Evolutionary conservation across 2,888 invertebrate species (phyloP), one percentile per base, ranked within the genome.

Genomic region (Charanyca ferruginea): DNA sequence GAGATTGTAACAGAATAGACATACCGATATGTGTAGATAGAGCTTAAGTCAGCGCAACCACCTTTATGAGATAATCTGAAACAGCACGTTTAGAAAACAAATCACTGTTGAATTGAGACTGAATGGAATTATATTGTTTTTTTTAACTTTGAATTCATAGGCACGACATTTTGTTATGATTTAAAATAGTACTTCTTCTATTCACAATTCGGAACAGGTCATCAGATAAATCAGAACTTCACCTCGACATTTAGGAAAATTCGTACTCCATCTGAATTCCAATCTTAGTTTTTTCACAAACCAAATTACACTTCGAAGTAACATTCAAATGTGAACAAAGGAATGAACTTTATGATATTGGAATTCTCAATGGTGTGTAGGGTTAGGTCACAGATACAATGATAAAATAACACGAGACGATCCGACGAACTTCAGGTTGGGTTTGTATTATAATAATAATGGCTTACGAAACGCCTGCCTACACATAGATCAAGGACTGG

Each of bases 401-500:
- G 79, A 79, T 81, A 87, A 87, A 88, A 87, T 87, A 82, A 66
- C 78, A 77, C 71, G 83, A 84, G 87, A 88, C 85, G 88, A 87
- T 87, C 85, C 84, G 68, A 64, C 80, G 87, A 90, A 88, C 88
- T 89, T 90, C 90, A 88, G 80, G 84, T 87, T 86, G 86, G 83
- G 83, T 81, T 86, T 89, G 89, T 87, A 89, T 90, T 89, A 85
- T 79, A 85, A 86, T 90, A 89, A 92, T 89, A 88, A 88, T 86
- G 85, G 75, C 73, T 93, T 93, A 87, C 90, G 90, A 93, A 93
- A 94, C 85, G 75, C 81, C 83, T 83, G 87, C 86, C 85, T 88
- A 86, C 86, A 83, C 91, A 94, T 92, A 94, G 94, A 93, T 94
- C 94, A 94, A 94, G 94, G 94, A 91, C 90, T 87, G 77, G 73